Evolutionary conservation across 2,113 vertebrate species (phyloP), one percentile per base, ranked within the genome.

Genomic region (Trematomus loennbergii): DNA sequence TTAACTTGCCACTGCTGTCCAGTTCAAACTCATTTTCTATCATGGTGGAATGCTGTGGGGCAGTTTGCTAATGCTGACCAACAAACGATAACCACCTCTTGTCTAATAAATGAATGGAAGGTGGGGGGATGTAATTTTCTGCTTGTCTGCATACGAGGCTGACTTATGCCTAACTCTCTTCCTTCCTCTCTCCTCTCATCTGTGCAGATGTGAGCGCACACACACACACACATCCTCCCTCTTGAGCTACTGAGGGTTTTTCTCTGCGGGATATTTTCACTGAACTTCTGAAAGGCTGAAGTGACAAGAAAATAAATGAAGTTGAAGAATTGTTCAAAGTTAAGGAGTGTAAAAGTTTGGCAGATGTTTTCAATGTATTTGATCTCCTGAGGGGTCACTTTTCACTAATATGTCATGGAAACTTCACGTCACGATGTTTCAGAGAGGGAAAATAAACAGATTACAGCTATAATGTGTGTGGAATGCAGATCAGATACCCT

Each of bases 61-160:
- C 88, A 70, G 76, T 77, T 69, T 50, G 83, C 89, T 89, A 83
- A 88, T 87, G 91, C 92, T 92, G 92, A 93, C 93, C 93, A 94
- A 93, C 91, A 92, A 90, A 91, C 66, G 11, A 85, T 90, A 90
- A 91, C 89, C 88, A 90, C 79, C 72, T 79, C 90, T 84, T 75
- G 89, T 93, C 91, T 92, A 79, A 89, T 87, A 90, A 92, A 91
- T 81, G 90, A 88, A 93, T 88, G 85, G 83, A 91, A 82, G 84
- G 84, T 82, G 77, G 89, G 78, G 64, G 89, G 72, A 83, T 92
- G 91, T 93, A 93, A 95, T 95, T 94, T 95, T 95, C 94, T 95
- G 94, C 94, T 89, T 94, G 94, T 95, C 94, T 94, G 94, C 92
- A 91, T 94, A 86, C 78, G 67, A 91, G 91, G 87, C 89, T 93